Conservation (phyloP, 2,888 invertebrate genomes). For the Rhagonycha fulva region DNA sequence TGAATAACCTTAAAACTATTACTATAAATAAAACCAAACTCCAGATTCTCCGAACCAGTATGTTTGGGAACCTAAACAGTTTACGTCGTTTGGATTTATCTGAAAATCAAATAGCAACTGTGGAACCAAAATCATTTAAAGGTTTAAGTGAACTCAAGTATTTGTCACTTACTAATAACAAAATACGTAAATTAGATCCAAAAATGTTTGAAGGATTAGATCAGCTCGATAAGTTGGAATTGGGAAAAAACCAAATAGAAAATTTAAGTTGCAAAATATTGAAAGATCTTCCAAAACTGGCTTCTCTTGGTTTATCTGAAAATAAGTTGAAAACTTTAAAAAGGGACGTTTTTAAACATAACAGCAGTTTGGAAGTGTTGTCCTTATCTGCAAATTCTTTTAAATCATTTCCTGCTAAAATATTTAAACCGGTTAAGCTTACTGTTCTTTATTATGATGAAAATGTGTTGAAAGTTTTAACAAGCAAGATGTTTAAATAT, state of each 20-base stretch:
- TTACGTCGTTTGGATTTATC: slow-evolving; percentile 7
- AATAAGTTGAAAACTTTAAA: slow-evolving; percentile 4
- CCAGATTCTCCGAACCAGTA: neutral
- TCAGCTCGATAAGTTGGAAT: neutral
- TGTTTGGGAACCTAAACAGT: neutral
- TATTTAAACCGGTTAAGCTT: neutral
- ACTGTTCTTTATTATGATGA: neutral
- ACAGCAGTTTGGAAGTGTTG: neutral
- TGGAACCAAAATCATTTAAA: slow-evolving; percentile 13
- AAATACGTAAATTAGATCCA: neutral
- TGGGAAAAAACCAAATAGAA: slow-evolving; percentile 10
- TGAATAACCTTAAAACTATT: neutral
- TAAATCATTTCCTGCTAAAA: neutral
- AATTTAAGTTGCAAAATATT: neutral
- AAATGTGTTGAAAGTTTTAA: neutral
- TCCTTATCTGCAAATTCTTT: neutral
- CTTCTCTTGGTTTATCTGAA: neutral
- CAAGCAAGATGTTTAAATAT: neutral
- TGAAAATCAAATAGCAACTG: slow-evolving; percentile 5
- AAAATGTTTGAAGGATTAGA: slow-evolving; percentile 6
- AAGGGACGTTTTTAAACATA: neutral
- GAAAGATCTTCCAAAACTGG: neutral
- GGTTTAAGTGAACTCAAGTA: slow-evolving; percentile 7
- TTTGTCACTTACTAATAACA: slow-evolving; percentile 6
- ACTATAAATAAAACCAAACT: slow-evolving; percentile 5